Base-by-base conservation (phyloP, 1,140 invertebrate genomes). In the Prorops nasuta region DNA sequence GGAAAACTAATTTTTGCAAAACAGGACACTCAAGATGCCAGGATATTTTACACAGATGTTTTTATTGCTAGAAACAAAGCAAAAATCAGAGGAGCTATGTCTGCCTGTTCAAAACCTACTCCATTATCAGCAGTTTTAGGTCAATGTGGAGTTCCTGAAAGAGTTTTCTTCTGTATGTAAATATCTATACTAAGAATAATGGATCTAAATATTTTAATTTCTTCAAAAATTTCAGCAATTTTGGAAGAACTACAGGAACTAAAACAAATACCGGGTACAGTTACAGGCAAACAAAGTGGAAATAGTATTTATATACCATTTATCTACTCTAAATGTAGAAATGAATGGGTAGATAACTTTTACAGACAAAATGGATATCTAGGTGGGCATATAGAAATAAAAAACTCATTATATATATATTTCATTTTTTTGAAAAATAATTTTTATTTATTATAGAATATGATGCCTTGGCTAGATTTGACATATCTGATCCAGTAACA, bases 291-390 rank as follows among this genome's bases (percentile, higher is more conserved):
- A 53, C 83, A 87, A 60, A 77, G 78, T 24, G 77, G 83, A 50
- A 88, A 88, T 63, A 86, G 88, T 43, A 84, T 87, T 37, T 98
- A 92, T 75, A 86, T 97, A 44, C 96, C 96, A 42, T 84, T 88
- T 56, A 86, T 94, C 63, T 96, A 96, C 70, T 88, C 89, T 2
- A 91, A 89, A 72, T 87, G 59, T 58, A 88, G 94, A 74, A 85
- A 80, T 66, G 89, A 97, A 63, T 98, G 93, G 92, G 88, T 96
- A 1, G 84, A 89, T 55, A 89, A 85, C 56, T 98, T 96, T 76
- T 96, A 89, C 65, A 91, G 87, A 69, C 93, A 96, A 72, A 98
- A 98, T 80, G 89, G 91, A 55, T 98, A 98, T 72, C 76, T 98
- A 46, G 87, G 86, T 87, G 67, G 57, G 63, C 63, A n/a, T n/a